phyloP scores from a whole-genome alignment of 2,888 invertebrate genomes.

The Sphaerophoria taeniata region DNA sequence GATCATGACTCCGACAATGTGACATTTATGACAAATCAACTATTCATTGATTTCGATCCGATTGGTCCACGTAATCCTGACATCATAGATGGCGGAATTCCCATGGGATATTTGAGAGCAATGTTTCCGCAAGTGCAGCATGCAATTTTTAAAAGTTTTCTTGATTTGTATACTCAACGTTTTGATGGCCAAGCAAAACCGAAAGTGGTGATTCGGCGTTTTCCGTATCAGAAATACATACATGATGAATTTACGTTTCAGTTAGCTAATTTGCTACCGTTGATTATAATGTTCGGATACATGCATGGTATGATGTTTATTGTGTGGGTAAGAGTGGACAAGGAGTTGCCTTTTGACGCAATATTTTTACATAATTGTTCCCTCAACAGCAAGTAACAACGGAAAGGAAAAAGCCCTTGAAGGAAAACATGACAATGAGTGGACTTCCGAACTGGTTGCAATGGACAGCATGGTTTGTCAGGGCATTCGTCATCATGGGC shows the following conservation, averaged over 20 bases:
- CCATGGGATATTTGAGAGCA: conserved; percentile 86
- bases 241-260: conserved; percentile 87
- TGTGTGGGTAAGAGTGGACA: conserved; percentile 84
- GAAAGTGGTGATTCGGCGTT: conserved; percentile 83
- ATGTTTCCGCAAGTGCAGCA: conserved; percentile 88
- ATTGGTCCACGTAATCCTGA: conserved; percentile 86
- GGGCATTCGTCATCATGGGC: conserved; percentile 88
- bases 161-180: conserved; percentile 73
- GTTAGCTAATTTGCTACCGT: conserved; percentile 87
- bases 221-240: conserved; percentile 89
- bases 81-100: conserved; percentile 84
- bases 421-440: conserved; percentile 97
- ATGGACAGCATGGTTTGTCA: conserved; percentile 94
- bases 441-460: conserved; percentile 92
- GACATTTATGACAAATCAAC: conserved; percentile 87
- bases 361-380: not conserved
- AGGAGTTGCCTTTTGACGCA: not conserved
- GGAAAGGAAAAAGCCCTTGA: conserved; percentile 86
- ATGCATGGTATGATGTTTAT: conserved; percentile 91
- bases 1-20: conserved; percentile 86
- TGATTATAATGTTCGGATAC: conserved; percentile 91
- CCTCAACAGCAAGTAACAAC: conserved; percentile 82
- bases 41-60: conserved; percentile 87
- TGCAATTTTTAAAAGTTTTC: conserved; percentile 83
- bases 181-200: conserved; percentile 75